Evolutionary conservation across 2,113 vertebrate species (phyloP), one percentile per base, ranked within the genome.

Genomic region (Castor canadensis): DNA sequence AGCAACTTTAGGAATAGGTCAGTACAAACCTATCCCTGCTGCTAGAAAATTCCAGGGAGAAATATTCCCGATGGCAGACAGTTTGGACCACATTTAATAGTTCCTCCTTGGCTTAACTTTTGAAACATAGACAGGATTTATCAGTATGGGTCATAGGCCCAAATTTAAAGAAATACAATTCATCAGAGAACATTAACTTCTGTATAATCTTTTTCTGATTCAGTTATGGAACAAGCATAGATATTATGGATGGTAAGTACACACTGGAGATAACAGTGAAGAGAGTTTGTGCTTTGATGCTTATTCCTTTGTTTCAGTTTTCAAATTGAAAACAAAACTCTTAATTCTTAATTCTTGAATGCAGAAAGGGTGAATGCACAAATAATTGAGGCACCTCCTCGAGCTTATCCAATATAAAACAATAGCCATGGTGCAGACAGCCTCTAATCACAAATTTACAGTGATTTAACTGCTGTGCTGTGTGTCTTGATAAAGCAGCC

Each of bases 381-480:
- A 93, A 89, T 66, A 93, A 91, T 13, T 35, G 56, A 69, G 52
- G 32, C 35, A 84, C 30, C 75, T 35, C 38, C 24, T 49, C 89
- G 66, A 47, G 67, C 49, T 89, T 82, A 69, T 86, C 75, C 54
- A 71, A 40, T 20, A 72, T 60, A 26, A 83, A 96, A 47, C 71
- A 67, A 66, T 1, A 60, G 75, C 75, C 77, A 69, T 5, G 6
- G 76, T 22, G 49, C 22, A 47, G 86, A 92, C 47, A 69, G 72
- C 45, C 47, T 83, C 47, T 94, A 87, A 87, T 87, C 4, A 3
- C n/a, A 91, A 43, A 69, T 91, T 97, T 86, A 73, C 26, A 30
- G 71, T 84, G 77, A 95, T 96, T 96, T 93, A 87, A 91, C 79
- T 87, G 66, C 87, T 92, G 66, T 88, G 40, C 52, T 71, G 87